A percentile compares a stretch with the other conserved stretches of the same genome.
Evolutionary conservation across 2,113 vertebrate species (phyloP).

Genomic region (Azemiops feae): DNA sequence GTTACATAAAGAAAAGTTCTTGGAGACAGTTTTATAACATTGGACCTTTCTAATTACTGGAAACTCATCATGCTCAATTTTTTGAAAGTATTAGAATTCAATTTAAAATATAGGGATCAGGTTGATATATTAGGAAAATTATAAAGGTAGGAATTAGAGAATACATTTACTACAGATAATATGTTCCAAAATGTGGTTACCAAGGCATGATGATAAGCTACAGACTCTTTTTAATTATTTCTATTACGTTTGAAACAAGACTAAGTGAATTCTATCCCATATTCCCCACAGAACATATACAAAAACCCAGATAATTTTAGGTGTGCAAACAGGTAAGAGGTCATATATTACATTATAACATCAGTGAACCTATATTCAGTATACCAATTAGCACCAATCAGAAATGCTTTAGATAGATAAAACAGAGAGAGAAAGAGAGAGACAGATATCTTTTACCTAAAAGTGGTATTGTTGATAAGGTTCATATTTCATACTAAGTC

Average conservation of each 20-base stretch:
- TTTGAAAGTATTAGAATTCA: background rate
- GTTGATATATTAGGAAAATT: no score
- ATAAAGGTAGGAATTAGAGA: background rate
- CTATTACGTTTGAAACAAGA: background rate
- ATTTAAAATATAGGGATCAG: background rate
- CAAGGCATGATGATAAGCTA: background rate
- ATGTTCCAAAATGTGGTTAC: background rate
- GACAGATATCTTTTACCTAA: background rate
- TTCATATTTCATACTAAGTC: background rate
- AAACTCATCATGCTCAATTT: background rate
- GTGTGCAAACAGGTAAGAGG: accelerated
- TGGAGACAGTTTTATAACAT: background rate
- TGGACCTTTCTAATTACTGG: background rate
- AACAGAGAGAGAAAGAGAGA: background rate
- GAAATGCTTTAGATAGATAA: background rate
- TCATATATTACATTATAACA: accelerated
- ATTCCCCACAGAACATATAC: background rate
- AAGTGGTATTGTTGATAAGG: background rate
- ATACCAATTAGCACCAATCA: background rate
- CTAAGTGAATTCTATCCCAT: background rate
- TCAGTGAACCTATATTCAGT: accelerated
- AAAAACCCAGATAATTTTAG: background rate
- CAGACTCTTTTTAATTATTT: background rate
- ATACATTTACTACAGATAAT: background rate
- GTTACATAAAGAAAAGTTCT: background rate